A percentile compares a stretch with the other conserved stretches of the same genome.
phyloP scores from a whole-genome alignment of 30 jellyfish, hydroid and myxozoan species.

The Cassiopea andromeda region DNA sequence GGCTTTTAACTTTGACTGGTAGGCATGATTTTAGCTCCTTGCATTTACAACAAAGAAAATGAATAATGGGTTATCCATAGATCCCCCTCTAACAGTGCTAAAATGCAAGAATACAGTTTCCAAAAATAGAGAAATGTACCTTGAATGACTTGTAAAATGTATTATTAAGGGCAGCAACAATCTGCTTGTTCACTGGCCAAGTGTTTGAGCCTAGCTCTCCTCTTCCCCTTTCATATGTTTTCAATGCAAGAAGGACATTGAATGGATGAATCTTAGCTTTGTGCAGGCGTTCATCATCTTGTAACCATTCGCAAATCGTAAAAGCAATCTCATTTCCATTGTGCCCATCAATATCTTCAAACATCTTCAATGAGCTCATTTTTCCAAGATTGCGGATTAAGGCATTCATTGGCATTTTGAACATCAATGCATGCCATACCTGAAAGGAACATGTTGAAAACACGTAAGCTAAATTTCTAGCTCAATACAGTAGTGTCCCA shows the following conservation, averaged over 20 bases:
- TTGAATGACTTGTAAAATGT: slow-evolving; percentile 70
- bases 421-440: slow-evolving; percentile 65
- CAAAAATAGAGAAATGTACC: slow-evolving; percentile 15
- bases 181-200: slow-evolving; percentile 47
- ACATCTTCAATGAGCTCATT: slow-evolving; percentile 70
- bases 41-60: too few species aligned
- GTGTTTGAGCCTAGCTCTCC: slow-evolving; percentile 54
- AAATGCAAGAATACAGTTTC: not conserved
- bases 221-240: slow-evolving; percentile 53
- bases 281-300: slow-evolving; percentile 56
- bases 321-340: slow-evolving; percentile 23
- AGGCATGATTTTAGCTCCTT: too few species aligned
- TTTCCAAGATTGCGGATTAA: slow-evolving; percentile 75
- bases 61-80: too few species aligned
- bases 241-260: slow-evolving; percentile 65
- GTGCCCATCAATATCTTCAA: slow-evolving; percentile 40
- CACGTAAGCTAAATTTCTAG: not conserved
- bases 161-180: slow-evolving; percentile 46
- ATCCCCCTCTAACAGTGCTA: not conserved
- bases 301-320: slow-evolving; percentile 37
- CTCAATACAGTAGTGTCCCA: too few species aligned
- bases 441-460: not conserved
- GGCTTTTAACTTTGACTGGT: too few species aligned
- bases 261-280: slow-evolving; percentile 76
- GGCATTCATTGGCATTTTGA: slow-evolving; percentile 74